Conservation (phyloP, 2,113 vertebrate genomes). For the Petrocephalus zakoni region DNA sequence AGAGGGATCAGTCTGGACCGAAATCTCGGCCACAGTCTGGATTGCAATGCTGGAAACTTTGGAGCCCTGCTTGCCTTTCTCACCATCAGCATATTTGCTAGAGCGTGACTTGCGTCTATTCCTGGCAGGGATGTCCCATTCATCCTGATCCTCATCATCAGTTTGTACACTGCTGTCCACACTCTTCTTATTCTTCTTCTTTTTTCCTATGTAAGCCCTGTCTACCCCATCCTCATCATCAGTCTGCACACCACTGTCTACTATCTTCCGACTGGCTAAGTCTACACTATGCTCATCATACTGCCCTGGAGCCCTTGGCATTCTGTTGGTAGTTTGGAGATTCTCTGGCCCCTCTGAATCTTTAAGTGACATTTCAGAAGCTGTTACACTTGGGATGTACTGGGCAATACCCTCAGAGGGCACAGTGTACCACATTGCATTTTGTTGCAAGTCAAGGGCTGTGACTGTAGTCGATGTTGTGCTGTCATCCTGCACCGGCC, state of each 20-base stretch:
- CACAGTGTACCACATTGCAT: conserved; percentile 67
- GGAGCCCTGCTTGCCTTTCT: conserved; percentile 72
- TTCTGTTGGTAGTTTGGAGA: conserved; percentile 68
- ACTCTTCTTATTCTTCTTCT: conserved; percentile 77
- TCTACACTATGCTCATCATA: conserved; percentile 66
- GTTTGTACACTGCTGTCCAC: conserved; percentile 87
- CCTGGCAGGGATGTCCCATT: conserved; percentile 83
- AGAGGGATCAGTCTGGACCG: conserved; percentile 92
- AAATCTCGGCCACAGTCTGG: conserved; percentile 95
- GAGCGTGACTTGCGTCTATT: conserved; percentile 73
- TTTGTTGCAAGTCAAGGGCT: conserved; percentile 63
- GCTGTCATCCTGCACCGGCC: conserved; percentile 77
- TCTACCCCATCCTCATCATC: conserved; percentile 91
- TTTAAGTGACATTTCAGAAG: conserved; percentile 70
- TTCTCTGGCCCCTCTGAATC: conserved; percentile 70
- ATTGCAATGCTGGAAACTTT: conserved; percentile 92
- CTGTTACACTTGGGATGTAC: conserved; percentile 65
- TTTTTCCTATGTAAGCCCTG: conserved; percentile 71
- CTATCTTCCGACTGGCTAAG: conserved; percentile 71
- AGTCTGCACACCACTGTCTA: conserved; percentile 91
- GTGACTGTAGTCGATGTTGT: conserved; percentile 61
- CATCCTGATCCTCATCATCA: conserved; percentile 95
- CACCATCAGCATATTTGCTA: conserved; percentile 73
- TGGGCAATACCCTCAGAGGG: conserved; percentile 68
- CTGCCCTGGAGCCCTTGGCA: conserved; percentile 61